These are phyloP conservation scores for Ctenopoma kingsleyae DNA, from an alignment of 2,797 vertebrate genomes.

Conservation along the genomic window DNA sequence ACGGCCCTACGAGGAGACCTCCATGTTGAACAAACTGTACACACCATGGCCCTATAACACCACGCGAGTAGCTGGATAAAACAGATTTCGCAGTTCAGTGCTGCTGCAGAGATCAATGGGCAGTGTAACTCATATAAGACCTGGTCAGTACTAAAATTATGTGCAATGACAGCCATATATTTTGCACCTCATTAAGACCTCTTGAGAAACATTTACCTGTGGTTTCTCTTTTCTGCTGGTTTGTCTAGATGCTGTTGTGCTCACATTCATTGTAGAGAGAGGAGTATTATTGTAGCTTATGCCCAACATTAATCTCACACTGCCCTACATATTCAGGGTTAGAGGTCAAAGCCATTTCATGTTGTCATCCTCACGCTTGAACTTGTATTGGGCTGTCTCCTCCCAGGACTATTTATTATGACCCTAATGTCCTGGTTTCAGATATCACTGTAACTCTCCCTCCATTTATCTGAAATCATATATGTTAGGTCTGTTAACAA, in stretches of 20 bases:
- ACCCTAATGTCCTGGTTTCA: constrained; percentile 53
- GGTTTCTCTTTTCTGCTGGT: constrained; percentile 27
- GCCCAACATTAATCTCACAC: constrained; percentile 78
- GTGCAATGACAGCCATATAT: not conserved
- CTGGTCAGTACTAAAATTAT: constrained; percentile 7
- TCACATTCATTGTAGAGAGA: constrained; percentile 24
- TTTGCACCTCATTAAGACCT: constrained; percentile 8
- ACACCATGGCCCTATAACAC: constrained; percentile 58
- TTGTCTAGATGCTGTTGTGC: constrained; percentile 34
- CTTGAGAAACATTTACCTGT: constrained; percentile 16
- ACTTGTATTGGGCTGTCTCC: constrained; percentile 44
- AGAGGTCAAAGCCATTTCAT: constrained; percentile 78
- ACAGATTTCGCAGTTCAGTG: constrained; percentile 44
- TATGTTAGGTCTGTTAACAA: constrained; percentile 7
- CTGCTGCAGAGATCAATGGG: constrained; percentile 53
- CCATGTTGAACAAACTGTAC: constrained; percentile 75
- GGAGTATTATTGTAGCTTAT: constrained; percentile 74
- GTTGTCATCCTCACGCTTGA: constrained; percentile 51
- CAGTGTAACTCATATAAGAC: constrained; percentile 14
- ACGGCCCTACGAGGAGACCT: constrained; percentile 71
- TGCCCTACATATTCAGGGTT: constrained; percentile 72
- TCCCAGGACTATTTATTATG: constrained; percentile 54
- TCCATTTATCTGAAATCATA: constrained; percentile 11
- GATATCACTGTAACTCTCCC: constrained; percentile 43
- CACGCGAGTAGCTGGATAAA: constrained; percentile 45